Percentiles rank a stretch among this genome's conserved stretches.
Evolutionary conservation across 2,113 vertebrate genomes (phyloP).

Genomic region (Pygoscelis antarcticus): DNA sequence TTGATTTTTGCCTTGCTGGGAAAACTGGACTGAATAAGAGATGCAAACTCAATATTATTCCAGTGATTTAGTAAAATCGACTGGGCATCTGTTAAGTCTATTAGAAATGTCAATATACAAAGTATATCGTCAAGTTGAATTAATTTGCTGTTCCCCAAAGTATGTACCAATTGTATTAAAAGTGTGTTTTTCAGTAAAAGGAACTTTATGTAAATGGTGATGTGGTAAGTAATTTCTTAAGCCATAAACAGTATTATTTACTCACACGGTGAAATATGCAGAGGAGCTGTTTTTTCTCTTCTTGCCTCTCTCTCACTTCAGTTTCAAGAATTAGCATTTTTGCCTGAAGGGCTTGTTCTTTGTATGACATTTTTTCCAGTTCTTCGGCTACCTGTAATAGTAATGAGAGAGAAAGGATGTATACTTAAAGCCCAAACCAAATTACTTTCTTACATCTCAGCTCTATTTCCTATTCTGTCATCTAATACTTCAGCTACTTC

Average conservation of each 20-base stretch:
- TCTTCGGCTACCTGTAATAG: conserved; percentile 81
- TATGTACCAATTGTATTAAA: not conserved
- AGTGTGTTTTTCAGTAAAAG: not conserved
- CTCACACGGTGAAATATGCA: conserved; percentile 64
- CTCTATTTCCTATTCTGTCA: not conserved
- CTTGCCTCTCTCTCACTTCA: conserved; percentile 77
- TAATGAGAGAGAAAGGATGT: not conserved
- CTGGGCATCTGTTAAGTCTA: not conserved
- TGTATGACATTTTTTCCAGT: conserved; percentile 69
- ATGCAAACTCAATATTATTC: not conserved
- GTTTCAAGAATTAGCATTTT: conserved; percentile 82
- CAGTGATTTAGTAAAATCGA: not conserved
- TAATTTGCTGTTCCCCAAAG: not conserved
- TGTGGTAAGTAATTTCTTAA: not conserved
- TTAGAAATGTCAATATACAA: not conserved
- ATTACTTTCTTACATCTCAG: not conserved
- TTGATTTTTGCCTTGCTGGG: not conserved
- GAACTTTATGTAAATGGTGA: not conserved
- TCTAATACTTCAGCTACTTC: not conserved
- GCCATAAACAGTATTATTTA: not conserved
- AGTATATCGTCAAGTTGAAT: not conserved
- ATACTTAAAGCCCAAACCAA: not conserved
- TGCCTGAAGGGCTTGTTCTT: conserved; percentile 77
- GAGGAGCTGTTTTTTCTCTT: conserved; percentile 79
- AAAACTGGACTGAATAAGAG: not conserved